Conservation (phyloP, 2,797 vertebrate genomes). For the Podargus strigoides region DNA sequence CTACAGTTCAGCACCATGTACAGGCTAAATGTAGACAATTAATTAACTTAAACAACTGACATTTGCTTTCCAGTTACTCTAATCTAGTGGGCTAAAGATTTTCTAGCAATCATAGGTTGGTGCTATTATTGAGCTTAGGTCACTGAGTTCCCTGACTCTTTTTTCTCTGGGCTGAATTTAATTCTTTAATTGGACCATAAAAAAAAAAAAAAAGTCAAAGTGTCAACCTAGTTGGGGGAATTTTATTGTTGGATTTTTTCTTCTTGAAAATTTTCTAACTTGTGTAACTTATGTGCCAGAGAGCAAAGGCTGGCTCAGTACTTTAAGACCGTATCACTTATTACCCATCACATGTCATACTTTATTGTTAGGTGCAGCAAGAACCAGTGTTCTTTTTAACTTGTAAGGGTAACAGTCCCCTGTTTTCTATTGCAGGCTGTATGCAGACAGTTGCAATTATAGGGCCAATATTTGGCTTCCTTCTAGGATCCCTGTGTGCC, state of each 20-base stretch:
- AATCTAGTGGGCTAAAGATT: neutral
- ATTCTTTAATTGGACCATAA: neutral
- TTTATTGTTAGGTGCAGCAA: neutral
- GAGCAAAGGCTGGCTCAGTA: neutral
- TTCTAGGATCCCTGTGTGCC: conserved; percentile 90
- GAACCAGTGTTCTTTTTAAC: neutral
- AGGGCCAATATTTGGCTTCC: conserved; percentile 93
- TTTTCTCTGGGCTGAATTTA: neutral
- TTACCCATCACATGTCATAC: neutral
- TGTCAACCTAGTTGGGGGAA: rapidly evolving
- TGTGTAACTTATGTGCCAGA: neutral
- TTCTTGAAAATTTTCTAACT: neutral
- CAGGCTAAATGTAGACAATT: too few species aligned
- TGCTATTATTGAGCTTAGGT: neutral
- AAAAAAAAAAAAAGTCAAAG: neutral
- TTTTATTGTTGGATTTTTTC: neutral
- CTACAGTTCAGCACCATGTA: too few species aligned
- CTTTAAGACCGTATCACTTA: neutral
- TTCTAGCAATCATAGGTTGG: neutral
- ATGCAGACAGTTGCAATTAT: conserved; percentile 91
- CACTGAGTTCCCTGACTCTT: neutral
- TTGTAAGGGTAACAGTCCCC: neutral
- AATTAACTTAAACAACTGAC: neutral
- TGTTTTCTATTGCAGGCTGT: conserved; percentile 78
- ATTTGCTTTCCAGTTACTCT: neutral